phyloP scores from a whole-genome alignment of 2,113 vertebrate species.

The Peromyscus leucopus region DNA sequence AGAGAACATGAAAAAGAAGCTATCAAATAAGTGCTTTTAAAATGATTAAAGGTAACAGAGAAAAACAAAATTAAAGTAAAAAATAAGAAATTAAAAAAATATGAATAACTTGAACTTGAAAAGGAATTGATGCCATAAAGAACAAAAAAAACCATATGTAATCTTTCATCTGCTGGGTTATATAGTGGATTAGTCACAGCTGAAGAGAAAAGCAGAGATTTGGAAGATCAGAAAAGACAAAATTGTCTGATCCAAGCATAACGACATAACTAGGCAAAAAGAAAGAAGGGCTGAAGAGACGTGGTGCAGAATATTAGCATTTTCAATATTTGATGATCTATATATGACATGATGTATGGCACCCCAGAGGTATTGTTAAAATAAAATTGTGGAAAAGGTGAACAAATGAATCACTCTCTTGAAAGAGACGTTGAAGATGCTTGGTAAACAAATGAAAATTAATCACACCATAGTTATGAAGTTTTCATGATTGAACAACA shows the following conservation, averaged over 20 bases:
- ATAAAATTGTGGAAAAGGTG: background rate
- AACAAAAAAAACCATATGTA: background rate
- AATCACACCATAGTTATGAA: background rate
- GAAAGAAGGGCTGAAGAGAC: background rate
- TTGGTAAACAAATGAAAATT: background rate
- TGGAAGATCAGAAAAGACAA: background rate
- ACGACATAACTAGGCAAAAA: background rate
- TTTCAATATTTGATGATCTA: background rate
- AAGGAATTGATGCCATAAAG: background rate
- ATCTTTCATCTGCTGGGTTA: background rate
- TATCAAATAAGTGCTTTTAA: slow-evolving; percentile 62
- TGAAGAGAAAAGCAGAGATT: slow-evolving; percentile 37
- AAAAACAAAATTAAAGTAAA: slow-evolving; percentile 59
- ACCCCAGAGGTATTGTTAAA: background rate
- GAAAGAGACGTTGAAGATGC: background rate
- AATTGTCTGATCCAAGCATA: background rate
- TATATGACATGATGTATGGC: background rate
- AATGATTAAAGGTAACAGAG: slow-evolving; percentile 72
- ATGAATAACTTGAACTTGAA: slow-evolving; percentile 41
- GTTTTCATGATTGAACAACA: background rate
- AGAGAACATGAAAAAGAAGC: slow-evolving; percentile 60
- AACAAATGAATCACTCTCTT: background rate
- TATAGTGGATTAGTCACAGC: background rate
- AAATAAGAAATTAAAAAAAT: slow-evolving; percentile 45
- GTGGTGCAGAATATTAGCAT: background rate